Percentiles rank a stretch among this genome's conserved stretches.
Conservation (phyloP, 2,113 vertebrate genomes). For the Peromyscus polionotus region DNA sequence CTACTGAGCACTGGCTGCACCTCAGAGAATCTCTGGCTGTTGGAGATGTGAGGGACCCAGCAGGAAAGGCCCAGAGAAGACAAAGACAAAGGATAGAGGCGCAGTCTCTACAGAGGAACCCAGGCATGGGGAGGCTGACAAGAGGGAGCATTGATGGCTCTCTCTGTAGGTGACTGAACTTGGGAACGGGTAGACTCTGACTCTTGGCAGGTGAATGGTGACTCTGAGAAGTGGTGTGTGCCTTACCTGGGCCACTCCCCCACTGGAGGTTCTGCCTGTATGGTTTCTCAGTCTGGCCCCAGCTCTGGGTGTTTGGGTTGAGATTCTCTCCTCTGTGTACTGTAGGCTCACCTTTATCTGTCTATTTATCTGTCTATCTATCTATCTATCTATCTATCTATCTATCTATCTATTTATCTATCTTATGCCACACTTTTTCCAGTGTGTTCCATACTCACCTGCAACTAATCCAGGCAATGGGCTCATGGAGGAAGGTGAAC, state of each 20-base stretch:
- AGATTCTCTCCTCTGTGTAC: no score
- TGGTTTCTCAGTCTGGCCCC: neutral
- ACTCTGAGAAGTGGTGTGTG: neutral
- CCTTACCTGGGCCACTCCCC: rapidly evolving
- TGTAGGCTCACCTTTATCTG: no score
- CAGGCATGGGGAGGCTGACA: neutral
- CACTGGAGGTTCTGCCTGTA: neutral
- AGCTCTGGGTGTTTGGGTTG: neutral
- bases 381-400: neutral
- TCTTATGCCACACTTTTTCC: rapidly evolving
- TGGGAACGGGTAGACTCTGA: neutral
- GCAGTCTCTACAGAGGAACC: neutral
- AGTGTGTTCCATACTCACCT: rapidly evolving
- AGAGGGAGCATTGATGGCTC: no score
- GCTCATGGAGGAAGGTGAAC: rapidly evolving
- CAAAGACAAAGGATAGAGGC: neutral
- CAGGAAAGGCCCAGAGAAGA: neutral
- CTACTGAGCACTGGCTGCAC: no score
- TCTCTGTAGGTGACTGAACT: neutral
- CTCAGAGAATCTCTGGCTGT: no score
- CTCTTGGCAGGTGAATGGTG: neutral
- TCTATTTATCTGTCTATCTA: no score
- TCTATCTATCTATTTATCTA: neutral
- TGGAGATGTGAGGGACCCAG: neutral
- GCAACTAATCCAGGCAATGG: neutral